Evolutionary conservation across 2,888 invertebrate species (phyloP).

Genomic region (Metallyticus violacea): DNA sequence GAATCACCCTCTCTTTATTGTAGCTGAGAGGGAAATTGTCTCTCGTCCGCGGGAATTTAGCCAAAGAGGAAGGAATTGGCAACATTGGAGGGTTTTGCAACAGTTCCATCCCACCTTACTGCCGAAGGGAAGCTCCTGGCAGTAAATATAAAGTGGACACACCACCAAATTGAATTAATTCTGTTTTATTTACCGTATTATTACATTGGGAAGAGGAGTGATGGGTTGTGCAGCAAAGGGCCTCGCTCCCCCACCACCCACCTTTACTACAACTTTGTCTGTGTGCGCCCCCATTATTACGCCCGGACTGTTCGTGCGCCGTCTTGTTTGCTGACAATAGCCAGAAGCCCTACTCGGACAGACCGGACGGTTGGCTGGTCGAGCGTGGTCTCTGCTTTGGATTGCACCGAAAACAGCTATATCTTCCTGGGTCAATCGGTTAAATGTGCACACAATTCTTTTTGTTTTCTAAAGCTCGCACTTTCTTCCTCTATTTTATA

Average conservation of each 20-base stretch:
- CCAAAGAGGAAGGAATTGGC: neutral
- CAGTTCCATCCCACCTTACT: neutral
- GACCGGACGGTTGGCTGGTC: neutral
- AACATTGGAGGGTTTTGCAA: too few species aligned
- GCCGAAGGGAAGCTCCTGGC: neutral
- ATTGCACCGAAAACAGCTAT: neutral
- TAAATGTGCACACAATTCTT: too few species aligned
- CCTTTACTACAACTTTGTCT: neutral
- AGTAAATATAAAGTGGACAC: conserved; percentile 30
- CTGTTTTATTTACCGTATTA: conserved; percentile 35
- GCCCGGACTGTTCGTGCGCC: neutral
- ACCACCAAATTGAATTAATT: conserved; percentile 35
- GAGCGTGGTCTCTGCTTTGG: neutral
- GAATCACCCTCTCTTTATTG: neutral
- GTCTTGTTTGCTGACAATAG: conserved; percentile 27
- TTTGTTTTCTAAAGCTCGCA: too few species aligned
- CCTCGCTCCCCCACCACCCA: neutral
- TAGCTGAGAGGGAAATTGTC: neutral
- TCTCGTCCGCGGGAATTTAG: neutral
- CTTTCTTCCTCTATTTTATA: too few species aligned
- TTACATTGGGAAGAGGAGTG: conserved; percentile 27
- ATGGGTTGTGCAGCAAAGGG: neutral
- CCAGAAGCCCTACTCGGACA: conserved; percentile 10
- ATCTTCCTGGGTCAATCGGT: neutral
- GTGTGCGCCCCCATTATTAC: conserved; percentile 5